Evolutionary conservation across 2,797 vertebrate genomes (phyloP).

Genomic region (Diplodus sargus): DNA sequence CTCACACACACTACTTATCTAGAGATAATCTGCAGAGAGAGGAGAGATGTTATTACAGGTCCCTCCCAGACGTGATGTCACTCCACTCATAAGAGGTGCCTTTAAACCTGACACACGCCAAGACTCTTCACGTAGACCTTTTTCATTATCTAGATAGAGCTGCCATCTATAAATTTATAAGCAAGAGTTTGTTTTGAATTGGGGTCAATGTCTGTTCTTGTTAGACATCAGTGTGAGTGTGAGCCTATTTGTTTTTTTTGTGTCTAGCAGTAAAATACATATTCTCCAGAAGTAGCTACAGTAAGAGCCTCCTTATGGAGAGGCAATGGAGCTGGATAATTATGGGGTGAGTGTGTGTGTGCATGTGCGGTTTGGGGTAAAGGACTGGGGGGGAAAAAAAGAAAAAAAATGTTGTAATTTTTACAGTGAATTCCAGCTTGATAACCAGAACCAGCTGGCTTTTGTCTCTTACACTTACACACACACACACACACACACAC

Average conservation of each 20-base stretch:
- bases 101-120: conserved; percentile 68
- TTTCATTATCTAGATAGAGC: conserved; percentile 49
- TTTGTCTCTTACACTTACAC: conserved; percentile 69
- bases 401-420: conserved; percentile 77
- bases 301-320: conserved; percentile 65
- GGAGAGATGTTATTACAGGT: conserved; percentile 79
- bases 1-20: conserved; percentile 67
- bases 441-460: conserved; percentile 86
- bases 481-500: conserved; percentile 11
- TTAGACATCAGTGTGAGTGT: conserved; percentile 44
- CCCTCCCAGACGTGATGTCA: conserved; percentile 81
- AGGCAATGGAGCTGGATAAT: conserved; percentile 76
- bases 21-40: conserved; percentile 71
- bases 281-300: conserved; percentile 67
- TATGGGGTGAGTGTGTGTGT: conserved; percentile 65
- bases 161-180: conserved; percentile 26
- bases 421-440: conserved; percentile 85
- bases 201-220: conserved; percentile 28
- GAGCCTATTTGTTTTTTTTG: conserved; percentile 43
- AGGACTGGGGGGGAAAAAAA: conserved; percentile 48
- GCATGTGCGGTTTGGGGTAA: conserved; percentile 61
- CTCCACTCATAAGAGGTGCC: conserved; percentile 69
- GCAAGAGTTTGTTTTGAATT: conserved; percentile 27
- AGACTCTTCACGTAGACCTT: conserved; percentile 59
- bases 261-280: conserved; percentile 61